Evolutionary conservation across 1,140 invertebrate species (phyloP).

Genomic region (Pseudoatta argentina): DNA sequence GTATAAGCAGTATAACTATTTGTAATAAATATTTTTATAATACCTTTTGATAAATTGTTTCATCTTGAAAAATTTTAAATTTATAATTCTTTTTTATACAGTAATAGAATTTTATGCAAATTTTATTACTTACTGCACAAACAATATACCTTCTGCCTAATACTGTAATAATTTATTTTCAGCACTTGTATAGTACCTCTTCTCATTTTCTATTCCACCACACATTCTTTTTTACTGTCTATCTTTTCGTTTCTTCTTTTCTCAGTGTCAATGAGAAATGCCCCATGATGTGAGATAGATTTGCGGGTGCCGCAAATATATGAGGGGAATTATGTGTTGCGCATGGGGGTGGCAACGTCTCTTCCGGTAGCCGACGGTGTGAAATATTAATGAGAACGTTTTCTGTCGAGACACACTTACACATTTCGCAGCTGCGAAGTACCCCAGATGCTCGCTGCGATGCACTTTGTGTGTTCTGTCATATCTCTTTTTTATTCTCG

Average conservation of each 20-base stretch:
- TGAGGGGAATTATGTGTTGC: constrained; percentile 59
- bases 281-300: constrained; percentile 49
- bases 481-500: constrained; percentile 32
- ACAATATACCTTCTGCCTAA: neutral
- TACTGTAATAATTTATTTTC: neutral
- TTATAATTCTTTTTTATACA: neutral
- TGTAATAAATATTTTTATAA: neutral
- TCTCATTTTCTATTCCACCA: neutral
- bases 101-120: neutral
- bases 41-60: neutral
- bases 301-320: constrained; percentile 57
- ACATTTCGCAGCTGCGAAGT: constrained; percentile 58
- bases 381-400: constrained; percentile 64
- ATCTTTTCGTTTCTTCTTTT: constrained; percentile 39
- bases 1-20: neutral
- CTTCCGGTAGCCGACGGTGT: constrained; percentile 58
- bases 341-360: constrained; percentile 48
- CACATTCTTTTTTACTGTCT: constrained; percentile 15
- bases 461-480: constrained; percentile 57
- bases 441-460: constrained; percentile 62
- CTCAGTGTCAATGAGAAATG: constrained; percentile 59
- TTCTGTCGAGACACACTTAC: constrained; percentile 55
- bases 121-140: neutral
- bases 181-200: neutral
- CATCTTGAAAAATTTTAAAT: neutral